These are phyloP conservation scores for Rhinoraja longicauda DNA, from an alignment of 2,797 vertebrate genomes.

Conservation along the genomic window DNA sequence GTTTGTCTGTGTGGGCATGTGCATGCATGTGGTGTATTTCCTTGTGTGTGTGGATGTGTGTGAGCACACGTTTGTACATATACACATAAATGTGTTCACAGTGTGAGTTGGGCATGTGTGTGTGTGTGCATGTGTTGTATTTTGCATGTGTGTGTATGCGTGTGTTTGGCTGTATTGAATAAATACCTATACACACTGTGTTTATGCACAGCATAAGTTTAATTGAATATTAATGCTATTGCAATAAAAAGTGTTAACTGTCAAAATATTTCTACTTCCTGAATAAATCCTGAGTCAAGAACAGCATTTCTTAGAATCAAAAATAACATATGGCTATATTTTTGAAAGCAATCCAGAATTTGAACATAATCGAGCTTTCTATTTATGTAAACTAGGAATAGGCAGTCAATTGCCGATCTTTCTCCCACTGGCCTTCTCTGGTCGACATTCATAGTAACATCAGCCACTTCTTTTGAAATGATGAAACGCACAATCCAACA, in stretches of 20 bases:
- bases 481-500: background rate
- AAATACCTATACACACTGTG: background rate
- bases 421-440: background rate
- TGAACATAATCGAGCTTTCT: background rate
- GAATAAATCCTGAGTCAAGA: background rate
- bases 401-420: background rate
- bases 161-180: too few relatives aligned
- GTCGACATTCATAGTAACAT: background rate
- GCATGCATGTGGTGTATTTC: too few relatives aligned
- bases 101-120: too few relatives aligned
- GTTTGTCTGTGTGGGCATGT: too few relatives aligned
- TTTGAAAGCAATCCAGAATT: background rate
- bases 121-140: too few relatives aligned
- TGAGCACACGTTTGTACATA: too few relatives aligned
- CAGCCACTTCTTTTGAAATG: background rate
- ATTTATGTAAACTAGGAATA: background rate
- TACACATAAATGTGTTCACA: too few relatives aligned
- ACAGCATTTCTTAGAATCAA: background rate
- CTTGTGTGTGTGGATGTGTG: too few relatives aligned
- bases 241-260: background rate
- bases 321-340: background rate
- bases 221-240: slow-evolving; percentile 17
- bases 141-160: too few relatives aligned
- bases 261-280: background rate
- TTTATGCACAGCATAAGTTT: background rate